Percentiles rank a stretch among this genome's conserved stretches.
Evolutionary conservation across 2,113 vertebrate species (phyloP).

Genomic region (Myotis brandtii): DNA sequence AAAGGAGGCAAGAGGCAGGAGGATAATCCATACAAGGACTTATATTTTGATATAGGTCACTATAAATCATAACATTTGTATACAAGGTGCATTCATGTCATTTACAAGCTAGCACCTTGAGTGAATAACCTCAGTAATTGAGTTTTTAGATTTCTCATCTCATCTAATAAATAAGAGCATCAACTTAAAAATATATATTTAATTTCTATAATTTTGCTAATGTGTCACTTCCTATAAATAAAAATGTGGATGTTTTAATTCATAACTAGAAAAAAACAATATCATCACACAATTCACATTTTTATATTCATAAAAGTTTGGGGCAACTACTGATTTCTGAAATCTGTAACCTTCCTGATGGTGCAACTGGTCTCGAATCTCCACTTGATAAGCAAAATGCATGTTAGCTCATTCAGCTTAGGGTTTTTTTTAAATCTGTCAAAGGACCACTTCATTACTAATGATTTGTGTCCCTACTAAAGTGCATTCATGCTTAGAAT

Average conservation of each 20-base stretch:
- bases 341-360: not conserved
- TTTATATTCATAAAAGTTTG: not conserved
- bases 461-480: constrained; percentile 76
- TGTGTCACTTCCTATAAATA: not conserved
- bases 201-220: not conserved
- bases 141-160: not conserved
- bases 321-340: not conserved
- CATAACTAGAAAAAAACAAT: not conserved
- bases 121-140: not conserved
- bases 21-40: not conserved
- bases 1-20: not conserved
- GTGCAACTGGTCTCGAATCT: not conserved
- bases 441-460: constrained; percentile 72
- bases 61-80: not conserved
- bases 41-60: not conserved
- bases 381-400: constrained; percentile 29
- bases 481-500: constrained; percentile 74
- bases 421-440: constrained; percentile 24
- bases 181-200: not conserved
- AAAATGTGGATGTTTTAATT: not conserved
- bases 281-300: not conserved
- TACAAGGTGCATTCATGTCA: not conserved
- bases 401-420: constrained; percentile 31
- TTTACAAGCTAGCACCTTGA: not conserved
- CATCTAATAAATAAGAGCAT: not conserved